Evolutionary conservation across 2,113 vertebrate species (phyloP).

Genomic region (Malurus alboscapulatus): DNA sequence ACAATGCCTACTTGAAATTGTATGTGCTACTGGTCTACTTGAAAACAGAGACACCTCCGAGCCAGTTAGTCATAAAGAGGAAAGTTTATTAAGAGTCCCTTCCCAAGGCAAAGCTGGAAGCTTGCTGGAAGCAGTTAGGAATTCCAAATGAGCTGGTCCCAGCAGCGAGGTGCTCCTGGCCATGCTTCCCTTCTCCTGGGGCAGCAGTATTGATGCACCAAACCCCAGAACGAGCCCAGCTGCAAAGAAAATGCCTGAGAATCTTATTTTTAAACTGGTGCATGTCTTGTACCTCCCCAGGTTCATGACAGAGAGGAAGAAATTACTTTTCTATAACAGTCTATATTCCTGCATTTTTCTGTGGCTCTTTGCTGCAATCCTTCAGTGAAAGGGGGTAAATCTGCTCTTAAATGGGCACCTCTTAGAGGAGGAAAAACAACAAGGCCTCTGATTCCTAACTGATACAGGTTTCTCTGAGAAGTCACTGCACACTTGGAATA

Average conservation of each 20-base stretch:
- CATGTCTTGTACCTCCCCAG: background rate
- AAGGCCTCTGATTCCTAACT: background rate
- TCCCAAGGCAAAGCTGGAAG: background rate
- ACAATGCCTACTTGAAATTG: background rate
- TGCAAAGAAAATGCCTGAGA: background rate
- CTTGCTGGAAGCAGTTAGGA: background rate
- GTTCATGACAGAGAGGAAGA: background rate
- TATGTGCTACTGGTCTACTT: background rate
- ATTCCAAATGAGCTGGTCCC: background rate
- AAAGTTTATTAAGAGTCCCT: background rate
- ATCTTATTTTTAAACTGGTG: background rate
- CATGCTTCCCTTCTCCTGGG: background rate
- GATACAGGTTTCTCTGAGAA: background rate
- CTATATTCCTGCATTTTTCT: background rate
- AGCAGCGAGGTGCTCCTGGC: accelerated
- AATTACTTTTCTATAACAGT: background rate
- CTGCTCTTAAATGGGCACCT: background rate
- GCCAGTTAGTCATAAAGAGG: background rate
- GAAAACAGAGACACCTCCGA: background rate
- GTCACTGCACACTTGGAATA: background rate
- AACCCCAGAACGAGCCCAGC: background rate
- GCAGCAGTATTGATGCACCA: background rate
- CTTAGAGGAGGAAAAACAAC: background rate
- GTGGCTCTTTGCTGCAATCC: background rate
- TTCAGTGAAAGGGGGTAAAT: background rate